Base-by-base conservation (phyloP, 2,113 vertebrate species). In the Pomatorhinus ruficollis region DNA sequence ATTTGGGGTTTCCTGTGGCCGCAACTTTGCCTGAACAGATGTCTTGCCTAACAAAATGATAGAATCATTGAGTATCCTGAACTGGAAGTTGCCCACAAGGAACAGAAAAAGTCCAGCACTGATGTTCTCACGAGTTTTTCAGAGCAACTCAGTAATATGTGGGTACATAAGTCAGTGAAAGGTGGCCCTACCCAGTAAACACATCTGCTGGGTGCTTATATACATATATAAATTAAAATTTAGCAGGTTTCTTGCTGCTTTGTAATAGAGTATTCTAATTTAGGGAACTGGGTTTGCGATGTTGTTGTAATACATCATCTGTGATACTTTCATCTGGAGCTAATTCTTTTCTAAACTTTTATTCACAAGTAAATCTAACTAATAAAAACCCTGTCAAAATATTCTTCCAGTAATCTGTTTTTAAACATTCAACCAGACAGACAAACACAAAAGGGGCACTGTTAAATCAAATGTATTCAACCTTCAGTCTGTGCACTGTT, bases 341-440 rank as follows among this genome's bases (percentile, higher is more conserved):
- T 89, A 87, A 93, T 76, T 63, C 10, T 80, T 80, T 90, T 69
- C 63, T 66, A 50, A 72, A 54, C 53, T 83, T 94, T 47, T 69
- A 70, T 91, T 90, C 63, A 56, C 50, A 64, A 91, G 45, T 25
- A 95, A 93, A 94, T 79, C 57, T 90, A 57, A 49, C 33, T 94
- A 54, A 90, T 82, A 95, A 91, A 92, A 84, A 64, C 12, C 3
- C 28, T 69, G 74, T 85, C 84, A 76, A 65, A 94, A 87, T 42
- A 81, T 23, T 57, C 57, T 75, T n/a, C 23, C 39, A 85, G 35
- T 60, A 75, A 69, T 86, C 57, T 77, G 40, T 49, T 95, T 78
- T 86, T 83, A 65, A 82, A 83, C 68, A 45, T 80, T 35, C 61
- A 75, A 1, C 15, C 37, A 66, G 47, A 33, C 39, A 92, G 56